Evolutionary conservation across 2,113 vertebrate species (phyloP), one percentile per base, ranked within the genome.

Genomic region (Brachyhypopomus gauderio): DNA sequence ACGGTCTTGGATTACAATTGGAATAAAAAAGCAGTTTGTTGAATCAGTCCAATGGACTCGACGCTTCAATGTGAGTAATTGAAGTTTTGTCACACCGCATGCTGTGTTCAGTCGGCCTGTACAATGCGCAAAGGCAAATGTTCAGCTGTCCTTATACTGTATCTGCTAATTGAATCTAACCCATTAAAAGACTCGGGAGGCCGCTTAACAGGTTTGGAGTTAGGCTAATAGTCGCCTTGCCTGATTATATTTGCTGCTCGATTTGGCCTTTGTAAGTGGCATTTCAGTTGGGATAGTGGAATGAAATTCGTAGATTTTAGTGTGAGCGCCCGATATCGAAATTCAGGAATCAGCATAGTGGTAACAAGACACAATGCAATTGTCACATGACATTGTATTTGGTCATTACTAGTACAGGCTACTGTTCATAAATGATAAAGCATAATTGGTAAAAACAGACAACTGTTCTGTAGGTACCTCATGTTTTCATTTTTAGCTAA

Each of bases 11-110:
- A 87, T 87, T 88, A 87, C 66, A 82, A 72, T 62, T 85, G 85
- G 81, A 87, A 74, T 85, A 80, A 81, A 59, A 30, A 73, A 45
- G 60, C 79, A 76, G 60, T 81, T 81, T 75, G 25, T 64, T 82
- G 41, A 75, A 78, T 56, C 59, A 82, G 77, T 80, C 85, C 81
- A 80, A 88, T 90, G 87, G 89, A 88, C 81, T 88, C 89, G 78
- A 83, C 86, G 59, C 70, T 90, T 78, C 86, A 85, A 73, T 76
- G 89, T 90, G 84, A 90, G 89, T 90, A 83, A 64, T 27, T 56
- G 12, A 22, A 20, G 8, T 6, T 12, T 25, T 45, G 1, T 41
- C 0, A 30, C 45, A 41, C 17, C 30, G n/a, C 58, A 25, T 59
- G 11, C 73, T 38, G 73, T 38, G 55, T 41, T 38, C 34, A 70